Percentiles rank a stretch among this genome's conserved stretches.
These are phyloP conservation scores for Ectemnius continuus DNA, from an alignment of 2,888 invertebrate species.

Conservation along the genomic window DNA sequence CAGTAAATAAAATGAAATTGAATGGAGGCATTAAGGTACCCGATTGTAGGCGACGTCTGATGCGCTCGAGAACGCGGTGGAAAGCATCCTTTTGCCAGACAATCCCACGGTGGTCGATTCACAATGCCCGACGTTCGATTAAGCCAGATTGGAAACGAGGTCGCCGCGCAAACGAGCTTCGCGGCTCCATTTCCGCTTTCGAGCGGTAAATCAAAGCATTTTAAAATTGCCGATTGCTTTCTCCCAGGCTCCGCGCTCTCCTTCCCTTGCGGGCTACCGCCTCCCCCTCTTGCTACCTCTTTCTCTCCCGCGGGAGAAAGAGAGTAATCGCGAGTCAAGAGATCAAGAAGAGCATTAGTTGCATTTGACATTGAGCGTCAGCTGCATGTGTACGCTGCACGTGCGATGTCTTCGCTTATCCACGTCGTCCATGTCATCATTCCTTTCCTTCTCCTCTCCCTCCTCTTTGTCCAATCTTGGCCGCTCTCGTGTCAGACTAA, in stretches of 20 bases:
- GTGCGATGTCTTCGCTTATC: constrained; percentile 46
- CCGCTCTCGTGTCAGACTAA: not conserved
- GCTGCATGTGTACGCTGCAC: constrained; percentile 68
- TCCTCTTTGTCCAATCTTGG: not conserved
- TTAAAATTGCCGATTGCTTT: constrained; percentile 64
- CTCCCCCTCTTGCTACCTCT: constrained; percentile 18
- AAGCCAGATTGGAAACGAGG: constrained; percentile 46
- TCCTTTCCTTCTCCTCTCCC: constrained; percentile 7
- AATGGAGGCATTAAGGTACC: constrained; percentile 31
- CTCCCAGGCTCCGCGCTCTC: not conserved
- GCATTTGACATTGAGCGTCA: constrained; percentile 75
- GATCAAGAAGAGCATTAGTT: constrained; percentile 73
- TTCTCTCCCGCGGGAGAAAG: constrained; percentile 5
- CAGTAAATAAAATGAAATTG: constrained; percentile 39
- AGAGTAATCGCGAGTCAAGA: constrained; percentile 38
- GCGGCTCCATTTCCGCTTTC: constrained; percentile 70
- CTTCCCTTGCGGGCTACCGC: constrained; percentile 22
- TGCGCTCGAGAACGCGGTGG: constrained; percentile 38
- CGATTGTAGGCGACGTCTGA: constrained; percentile 52
- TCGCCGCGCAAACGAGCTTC: constrained; percentile 64
- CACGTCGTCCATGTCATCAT: constrained; percentile 21
- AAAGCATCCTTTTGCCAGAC: constrained; percentile 43
- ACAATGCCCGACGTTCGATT: constrained; percentile 55
- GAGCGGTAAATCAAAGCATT: constrained; percentile 73
- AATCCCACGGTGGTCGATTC: constrained; percentile 45